Evolutionary conservation across 2,797 vertebrate species (phyloP).

Genomic region (Hypotaenidia philippensis): DNA sequence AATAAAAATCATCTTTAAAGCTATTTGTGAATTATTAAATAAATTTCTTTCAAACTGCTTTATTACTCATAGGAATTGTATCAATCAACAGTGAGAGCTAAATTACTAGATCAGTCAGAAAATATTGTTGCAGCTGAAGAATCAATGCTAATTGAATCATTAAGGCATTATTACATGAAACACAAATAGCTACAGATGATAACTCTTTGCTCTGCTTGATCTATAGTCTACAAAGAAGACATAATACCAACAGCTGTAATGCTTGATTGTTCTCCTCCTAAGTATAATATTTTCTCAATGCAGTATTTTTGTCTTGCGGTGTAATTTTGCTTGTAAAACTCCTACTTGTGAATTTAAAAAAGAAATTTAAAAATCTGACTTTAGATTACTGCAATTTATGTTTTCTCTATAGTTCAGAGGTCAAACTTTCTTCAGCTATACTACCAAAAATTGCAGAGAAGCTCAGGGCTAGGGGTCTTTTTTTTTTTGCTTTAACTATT

Average conservation of each 20-base stretch:
- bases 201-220: slow-evolving; percentile 37
- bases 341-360: not conserved
- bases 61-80: slow-evolving; percentile 77
- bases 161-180: slow-evolving; percentile 72
- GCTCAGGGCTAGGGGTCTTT: not conserved
- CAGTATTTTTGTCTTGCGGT: not conserved
- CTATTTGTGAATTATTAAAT: slow-evolving; percentile 64
- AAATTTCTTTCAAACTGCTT: slow-evolving; percentile 66
- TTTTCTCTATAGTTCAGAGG: not conserved
- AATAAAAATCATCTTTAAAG: slow-evolving; percentile 68
- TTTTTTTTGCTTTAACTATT: not conserved
- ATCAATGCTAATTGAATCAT: slow-evolving; percentile 82
- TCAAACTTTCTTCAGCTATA: not conserved
- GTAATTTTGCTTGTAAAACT: not conserved
- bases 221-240: slow-evolving; percentile 30
- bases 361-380: not conserved
- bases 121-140: slow-evolving; percentile 77
- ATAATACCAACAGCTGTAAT: not conserved
- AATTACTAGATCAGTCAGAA: slow-evolving; percentile 77
- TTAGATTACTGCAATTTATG: not conserved
- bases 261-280: not conserved
- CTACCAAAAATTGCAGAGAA: not conserved
- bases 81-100: slow-evolving; percentile 73
- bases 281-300: not conserved
- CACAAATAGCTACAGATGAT: slow-evolving; percentile 59